Evolutionary conservation across 2,888 invertebrate genomes (phyloP).

Genomic region (Callimorpha dominula): DNA sequence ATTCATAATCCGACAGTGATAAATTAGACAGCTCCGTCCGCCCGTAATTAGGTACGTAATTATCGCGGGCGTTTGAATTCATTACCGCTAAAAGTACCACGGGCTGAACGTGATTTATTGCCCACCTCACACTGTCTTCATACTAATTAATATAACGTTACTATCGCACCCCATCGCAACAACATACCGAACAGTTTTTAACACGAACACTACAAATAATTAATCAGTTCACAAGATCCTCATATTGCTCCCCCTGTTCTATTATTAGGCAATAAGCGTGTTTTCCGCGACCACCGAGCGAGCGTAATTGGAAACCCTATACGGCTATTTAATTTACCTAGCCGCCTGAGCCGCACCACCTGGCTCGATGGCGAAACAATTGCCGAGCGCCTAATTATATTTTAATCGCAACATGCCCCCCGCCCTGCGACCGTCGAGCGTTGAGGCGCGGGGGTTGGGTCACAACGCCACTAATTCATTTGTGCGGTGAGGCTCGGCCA

Average conservation of each 20-base stretch:
- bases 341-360: constrained; percentile 76
- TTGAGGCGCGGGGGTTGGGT: constrained; percentile 42
- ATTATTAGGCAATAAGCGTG: constrained; percentile 83
- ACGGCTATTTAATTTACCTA: constrained; percentile 85
- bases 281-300: constrained; percentile 71
- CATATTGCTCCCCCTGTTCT: constrained; percentile 69
- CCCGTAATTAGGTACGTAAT: constrained; percentile 85
- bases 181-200: constrained; percentile 62
- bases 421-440: constrained; percentile 54
- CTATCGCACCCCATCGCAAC: constrained; percentile 46
- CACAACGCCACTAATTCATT: constrained; percentile 82
- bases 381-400: constrained; percentile 85
- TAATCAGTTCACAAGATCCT: constrained; percentile 76
- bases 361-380: constrained; percentile 85
- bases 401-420: constrained; percentile 82
- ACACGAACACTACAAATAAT: constrained; percentile 65
- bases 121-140: constrained; percentile 69
- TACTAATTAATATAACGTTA: constrained; percentile 81
- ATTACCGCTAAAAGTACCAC: constrained; percentile 78
- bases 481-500: constrained; percentile 76
- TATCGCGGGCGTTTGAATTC: constrained; percentile 85
- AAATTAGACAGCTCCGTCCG: constrained; percentile 81
- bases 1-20: constrained; percentile 86
- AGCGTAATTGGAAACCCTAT: constrained; percentile 81
- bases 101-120: constrained; percentile 81